These are phyloP conservation scores for Idaea dimidiata DNA, from an alignment of 2,888 invertebrate species.

Conservation along the genomic window DNA sequence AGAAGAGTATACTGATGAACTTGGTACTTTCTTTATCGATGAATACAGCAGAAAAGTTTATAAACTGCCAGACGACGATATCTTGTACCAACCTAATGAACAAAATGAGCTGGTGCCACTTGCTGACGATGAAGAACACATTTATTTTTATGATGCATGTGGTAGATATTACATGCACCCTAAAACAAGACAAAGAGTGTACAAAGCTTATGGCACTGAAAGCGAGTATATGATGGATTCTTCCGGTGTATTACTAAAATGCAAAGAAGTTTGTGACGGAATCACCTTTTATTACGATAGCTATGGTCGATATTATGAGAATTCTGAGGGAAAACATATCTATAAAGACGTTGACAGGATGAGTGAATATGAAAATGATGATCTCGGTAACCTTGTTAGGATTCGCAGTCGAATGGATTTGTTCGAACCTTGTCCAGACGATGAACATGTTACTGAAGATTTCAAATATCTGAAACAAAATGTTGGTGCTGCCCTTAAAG, in stretches of 20 bases:
- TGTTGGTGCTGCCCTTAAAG: constrained; percentile 62
- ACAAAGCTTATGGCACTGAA: constrained; percentile 61
- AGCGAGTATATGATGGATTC: constrained; percentile 73
- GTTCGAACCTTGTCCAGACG: constrained; percentile 61
- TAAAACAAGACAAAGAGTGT: constrained; percentile 58
- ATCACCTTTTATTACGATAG: constrained; percentile 64
- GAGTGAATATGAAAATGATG: constrained; percentile 75
- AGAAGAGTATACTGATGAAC: constrained; percentile 65
- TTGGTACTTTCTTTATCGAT: constrained; percentile 64
- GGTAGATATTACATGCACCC: constrained; percentile 64
- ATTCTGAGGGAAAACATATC: constrained; percentile 63
- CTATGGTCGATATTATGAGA: constrained; percentile 67
- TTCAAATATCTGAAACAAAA: constrained; percentile 64
- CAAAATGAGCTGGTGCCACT: constrained; percentile 58
- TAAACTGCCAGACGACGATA: constrained; percentile 50
- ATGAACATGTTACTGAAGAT: constrained; percentile 66
- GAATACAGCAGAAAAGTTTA: constrained; percentile 68
- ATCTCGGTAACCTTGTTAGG: constrained; percentile 71
- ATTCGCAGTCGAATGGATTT: constrained; percentile 60
- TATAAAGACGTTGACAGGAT: constrained; percentile 60
- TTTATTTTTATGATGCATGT: constrained; percentile 71
- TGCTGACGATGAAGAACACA: constrained; percentile 54
- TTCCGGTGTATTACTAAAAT: constrained; percentile 60
- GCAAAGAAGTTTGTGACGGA: constrained; percentile 63
- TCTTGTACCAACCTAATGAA: constrained; percentile 64